Evolutionary conservation across 2,888 invertebrate species (phyloP), one percentile per base, ranked within the genome.

Genomic region (Pristionchus maxplancki): DNA sequence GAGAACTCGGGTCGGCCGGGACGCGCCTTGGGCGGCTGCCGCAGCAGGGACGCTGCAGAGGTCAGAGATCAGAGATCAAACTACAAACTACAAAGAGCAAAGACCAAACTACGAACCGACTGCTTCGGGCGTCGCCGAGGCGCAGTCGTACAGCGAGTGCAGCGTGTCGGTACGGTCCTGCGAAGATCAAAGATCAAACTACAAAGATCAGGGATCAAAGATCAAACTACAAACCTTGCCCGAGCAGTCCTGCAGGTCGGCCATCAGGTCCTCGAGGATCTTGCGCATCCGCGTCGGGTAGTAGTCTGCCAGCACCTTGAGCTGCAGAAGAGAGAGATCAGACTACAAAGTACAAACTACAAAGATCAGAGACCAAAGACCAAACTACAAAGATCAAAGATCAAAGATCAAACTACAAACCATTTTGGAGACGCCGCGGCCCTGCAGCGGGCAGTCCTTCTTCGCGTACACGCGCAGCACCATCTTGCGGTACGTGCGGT

Each of bases 401-500:
- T 20, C 82, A 83, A 83, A 34, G 82, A 82, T 50, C 50, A 82
- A 50, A 44, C 40, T 44, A 78, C 81, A 1, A 2, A 83, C 82
- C 82, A 53, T 34, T 34, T 83, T 83, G 82, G 17, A 11, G 4
- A 24, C 31, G 17, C 50, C 53, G 4, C 50, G 53, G 24, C 44
- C 48, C 24, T 20, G 81, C 81, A 17, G 34, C 53, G 53, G 8
- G 28, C 5, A 1, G 82, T 83, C 53, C 53, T 53, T 28, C 53
- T 83, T 50, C 20, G 82, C 50, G 82, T 83, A 83, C 34, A 83
- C 53, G 31, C 82, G 82, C 34, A 83, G 82, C 34, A 34, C 82
- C 82, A 83, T 83, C 53, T 83, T 83, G 53, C 82, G 82, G 24
- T 53, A 83, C 20, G 37, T 6, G 53, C 53, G 82, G 28, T 53